These are phyloP conservation scores for Danaus melanippus DNA, from an alignment of 1,140 invertebrate genomes.

Conservation along the genomic window DNA sequence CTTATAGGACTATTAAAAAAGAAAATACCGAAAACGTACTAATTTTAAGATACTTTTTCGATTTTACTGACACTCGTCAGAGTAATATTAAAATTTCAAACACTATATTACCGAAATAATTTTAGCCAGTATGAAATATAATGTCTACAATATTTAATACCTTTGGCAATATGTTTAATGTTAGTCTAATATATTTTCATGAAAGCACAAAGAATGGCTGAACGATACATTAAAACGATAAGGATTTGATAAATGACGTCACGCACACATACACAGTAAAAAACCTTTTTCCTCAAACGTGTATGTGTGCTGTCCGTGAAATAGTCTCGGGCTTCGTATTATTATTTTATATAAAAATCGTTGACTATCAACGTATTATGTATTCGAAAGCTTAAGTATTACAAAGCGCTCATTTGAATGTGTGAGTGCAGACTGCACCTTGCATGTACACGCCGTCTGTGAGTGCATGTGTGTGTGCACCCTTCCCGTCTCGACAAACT, in stretches of 20 bases:
- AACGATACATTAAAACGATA: constrained; percentile 14
- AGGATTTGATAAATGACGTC: constrained; percentile 12
- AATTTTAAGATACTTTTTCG: no score
- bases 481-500: constrained; percentile 54
- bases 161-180: constrained; percentile 1
- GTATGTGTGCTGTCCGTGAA: neutral
- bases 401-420: constrained; percentile 17
- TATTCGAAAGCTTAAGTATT: constrained; percentile 24
- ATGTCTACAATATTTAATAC: constrained; percentile 3
- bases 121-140: neutral
- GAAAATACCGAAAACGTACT: no score
- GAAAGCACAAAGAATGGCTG: constrained; percentile 11
- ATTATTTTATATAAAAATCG: constrained; percentile 11
- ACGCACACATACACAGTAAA: constrained; percentile 3
- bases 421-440: constrained; percentile 55
- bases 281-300: constrained; percentile 11
- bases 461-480: constrained; percentile 47
- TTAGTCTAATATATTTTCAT: constrained; percentile 12
- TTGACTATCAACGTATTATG: constrained; percentile 18
- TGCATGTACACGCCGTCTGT: constrained; percentile 38
- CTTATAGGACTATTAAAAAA: no score
- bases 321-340: neutral
- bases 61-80: no score
- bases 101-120: no score
- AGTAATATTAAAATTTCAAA: no score